Evolutionary conservation across 1,140 invertebrate species (phyloP).

Genomic region (Zaprionus kolodkinae): DNA sequence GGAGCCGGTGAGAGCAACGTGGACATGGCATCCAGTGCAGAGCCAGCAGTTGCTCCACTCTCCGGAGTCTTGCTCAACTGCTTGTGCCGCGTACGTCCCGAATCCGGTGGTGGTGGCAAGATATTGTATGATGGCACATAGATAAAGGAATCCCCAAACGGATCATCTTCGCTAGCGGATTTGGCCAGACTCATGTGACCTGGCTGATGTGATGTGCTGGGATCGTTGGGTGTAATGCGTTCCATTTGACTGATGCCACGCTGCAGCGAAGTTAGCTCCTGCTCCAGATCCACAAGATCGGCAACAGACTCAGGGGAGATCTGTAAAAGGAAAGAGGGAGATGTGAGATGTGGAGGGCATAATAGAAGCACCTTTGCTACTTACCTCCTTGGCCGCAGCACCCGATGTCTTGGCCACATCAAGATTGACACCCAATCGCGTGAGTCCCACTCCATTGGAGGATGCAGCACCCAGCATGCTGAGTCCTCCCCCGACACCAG

Average conservation of each 20-base stretch:
- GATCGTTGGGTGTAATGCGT: constrained; percentile 90
- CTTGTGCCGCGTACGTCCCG: constrained; percentile 80
- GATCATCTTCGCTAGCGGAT: constrained; percentile 87
- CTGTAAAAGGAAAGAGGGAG: constrained; percentile 22
- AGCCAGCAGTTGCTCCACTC: constrained; percentile 15
- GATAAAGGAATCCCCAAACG: constrained; percentile 93
- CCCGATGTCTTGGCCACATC: constrained; percentile 62
- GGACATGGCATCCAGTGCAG: constrained; percentile 55
- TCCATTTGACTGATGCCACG: constrained; percentile 95
- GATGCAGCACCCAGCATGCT: constrained; percentile 50
- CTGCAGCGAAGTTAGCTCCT: constrained; percentile 95
- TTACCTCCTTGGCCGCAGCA: constrained; percentile 73
- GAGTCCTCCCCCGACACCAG: constrained; percentile 9
- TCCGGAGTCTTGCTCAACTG: constrained; percentile 60
- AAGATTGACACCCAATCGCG: constrained; percentile 69
- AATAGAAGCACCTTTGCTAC: not conserved
- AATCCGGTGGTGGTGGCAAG: constrained; percentile 87
- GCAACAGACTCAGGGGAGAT: constrained; percentile 86
- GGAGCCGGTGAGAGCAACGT: constrained; percentile 62
- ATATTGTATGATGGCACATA: constrained; percentile 86
- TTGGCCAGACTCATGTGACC: constrained; percentile 44
- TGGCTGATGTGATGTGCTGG: constrained; percentile 53
- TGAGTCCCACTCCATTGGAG: constrained; percentile 56
- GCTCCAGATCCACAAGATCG: constrained; percentile 96
- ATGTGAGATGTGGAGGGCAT: too few relatives aligned